phyloP scores from a whole-genome alignment of 2,888 invertebrate genomes.

The Dynastes maya region DNA sequence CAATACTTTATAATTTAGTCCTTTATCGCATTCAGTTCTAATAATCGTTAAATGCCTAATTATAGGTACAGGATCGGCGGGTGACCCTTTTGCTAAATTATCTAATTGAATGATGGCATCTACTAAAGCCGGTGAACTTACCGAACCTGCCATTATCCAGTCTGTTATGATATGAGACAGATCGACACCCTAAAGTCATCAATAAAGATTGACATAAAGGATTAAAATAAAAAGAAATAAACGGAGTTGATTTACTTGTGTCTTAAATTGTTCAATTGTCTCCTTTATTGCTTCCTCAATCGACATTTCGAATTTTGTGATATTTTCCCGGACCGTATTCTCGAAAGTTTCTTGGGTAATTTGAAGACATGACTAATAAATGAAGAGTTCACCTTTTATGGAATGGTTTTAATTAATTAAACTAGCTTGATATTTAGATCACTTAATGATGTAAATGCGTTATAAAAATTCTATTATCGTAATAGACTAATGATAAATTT shows the following conservation, averaged over 20 bases:
- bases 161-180: constrained; percentile 87
- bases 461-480: not conserved
- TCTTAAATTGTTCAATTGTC: constrained; percentile 86
- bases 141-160: constrained; percentile 72
- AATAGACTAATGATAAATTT: not conserved
- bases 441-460: too few species aligned
- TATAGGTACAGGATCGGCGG: constrained; percentile 54
- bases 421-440: not conserved
- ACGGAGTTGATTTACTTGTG: constrained; percentile 76
- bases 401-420: not conserved
- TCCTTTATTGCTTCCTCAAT: constrained; percentile 87
- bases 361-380: constrained; percentile 68
- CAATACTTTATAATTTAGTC: constrained; percentile 81
- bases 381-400: constrained; percentile 20
- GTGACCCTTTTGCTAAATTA: constrained; percentile 65
- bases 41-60: constrained; percentile 59
- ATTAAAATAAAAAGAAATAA: not conserved
- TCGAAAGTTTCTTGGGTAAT: constrained; percentile 89
- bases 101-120: constrained; percentile 73
- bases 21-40: constrained; percentile 78
- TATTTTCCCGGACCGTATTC: constrained; percentile 89
- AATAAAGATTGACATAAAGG: constrained; percentile 4
- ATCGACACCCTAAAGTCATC: constrained; percentile 82
- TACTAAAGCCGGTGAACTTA: constrained; percentile 74
- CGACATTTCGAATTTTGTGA: constrained; percentile 86